Conservation (phyloP, 2,113 vertebrate genomes). For the Tauraco erythrolophus region DNA sequence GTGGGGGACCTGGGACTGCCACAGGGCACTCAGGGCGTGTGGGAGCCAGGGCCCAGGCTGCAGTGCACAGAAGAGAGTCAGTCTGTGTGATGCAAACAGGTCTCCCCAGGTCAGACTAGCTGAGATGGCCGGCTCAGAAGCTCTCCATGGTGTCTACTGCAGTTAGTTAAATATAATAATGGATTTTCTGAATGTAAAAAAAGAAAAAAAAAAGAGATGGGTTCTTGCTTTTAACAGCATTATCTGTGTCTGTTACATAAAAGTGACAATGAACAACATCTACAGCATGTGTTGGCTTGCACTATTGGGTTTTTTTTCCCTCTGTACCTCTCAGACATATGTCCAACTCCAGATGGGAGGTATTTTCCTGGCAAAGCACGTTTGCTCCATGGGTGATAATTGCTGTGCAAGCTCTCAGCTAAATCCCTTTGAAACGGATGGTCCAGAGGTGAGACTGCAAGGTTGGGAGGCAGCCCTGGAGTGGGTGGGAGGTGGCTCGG, state of each 20-base stretch:
- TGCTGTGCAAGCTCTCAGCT: background rate
- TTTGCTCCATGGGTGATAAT: background rate
- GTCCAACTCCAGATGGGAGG: background rate
- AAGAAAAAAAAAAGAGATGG: background rate
- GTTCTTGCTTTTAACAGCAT: background rate
- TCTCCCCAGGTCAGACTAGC: background rate
- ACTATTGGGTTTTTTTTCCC: background rate
- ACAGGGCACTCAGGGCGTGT: fast-evolving
- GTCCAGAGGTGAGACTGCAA: background rate
- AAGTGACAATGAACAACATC: background rate
- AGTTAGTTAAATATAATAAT: background rate
- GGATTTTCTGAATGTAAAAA: background rate
- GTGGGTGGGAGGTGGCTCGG: fast-evolving
- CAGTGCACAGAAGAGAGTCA: background rate
- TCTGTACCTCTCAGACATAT: background rate
- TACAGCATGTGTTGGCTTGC: background rate
- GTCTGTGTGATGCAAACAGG: background rate
- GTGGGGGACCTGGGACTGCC: background rate
- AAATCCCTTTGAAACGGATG: background rate
- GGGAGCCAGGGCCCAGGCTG: background rate
- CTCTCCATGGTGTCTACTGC: background rate
- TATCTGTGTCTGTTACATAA: constrained; percentile 32
- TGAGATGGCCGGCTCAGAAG: background rate
- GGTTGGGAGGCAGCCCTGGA: background rate
- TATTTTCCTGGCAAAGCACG: background rate